Evolutionary conservation across 2,113 vertebrate species (phyloP).

Genomic region (Dermatemys mawii): DNA sequence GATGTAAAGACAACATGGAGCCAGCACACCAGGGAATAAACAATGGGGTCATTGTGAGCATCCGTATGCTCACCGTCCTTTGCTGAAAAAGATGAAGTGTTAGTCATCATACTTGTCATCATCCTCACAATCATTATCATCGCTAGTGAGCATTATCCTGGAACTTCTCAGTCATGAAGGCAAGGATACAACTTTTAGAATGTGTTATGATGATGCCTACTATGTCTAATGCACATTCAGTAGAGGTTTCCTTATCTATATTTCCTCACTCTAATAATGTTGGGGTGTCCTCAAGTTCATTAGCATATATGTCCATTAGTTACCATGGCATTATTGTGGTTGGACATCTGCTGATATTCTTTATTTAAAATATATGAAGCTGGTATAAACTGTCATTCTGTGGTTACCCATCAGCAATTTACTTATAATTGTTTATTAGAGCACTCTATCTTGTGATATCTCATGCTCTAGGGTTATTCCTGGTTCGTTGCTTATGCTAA

Average conservation of each 20-base stretch:
- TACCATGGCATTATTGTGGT: neutral
- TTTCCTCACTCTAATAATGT: neutral
- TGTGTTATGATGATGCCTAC: neutral
- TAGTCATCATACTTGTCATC: neutral
- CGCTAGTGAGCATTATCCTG: neutral
- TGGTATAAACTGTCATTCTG: neutral
- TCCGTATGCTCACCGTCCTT: neutral
- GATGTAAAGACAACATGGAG: neutral
- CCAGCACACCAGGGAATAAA: neutral
- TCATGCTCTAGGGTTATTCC: neutral
- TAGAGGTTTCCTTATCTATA: neutral
- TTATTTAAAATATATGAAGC: neutral
- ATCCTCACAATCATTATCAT: neutral
- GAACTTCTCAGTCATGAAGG: neutral
- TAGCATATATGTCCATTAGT: neutral
- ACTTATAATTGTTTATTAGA: neutral
- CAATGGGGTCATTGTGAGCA: neutral
- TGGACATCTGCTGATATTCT: neutral
- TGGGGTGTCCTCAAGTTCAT: neutral
- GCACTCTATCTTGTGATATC: neutral
- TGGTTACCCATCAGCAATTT: neutral
- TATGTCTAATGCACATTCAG: neutral
- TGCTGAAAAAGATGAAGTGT: neutral
- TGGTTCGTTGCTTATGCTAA: neutral
- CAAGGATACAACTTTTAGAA: neutral